Evolutionary conservation across 1,140 invertebrate genomes (phyloP).

Genomic region (roundworm (Caenorhabditis elegans)): WBcel235 BX284604.4:9347001-9347500

Average conservation of each 20-base stretch:
- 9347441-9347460: no score
- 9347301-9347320: conserved; percentile 61
- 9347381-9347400: no score
- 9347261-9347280: neutral
- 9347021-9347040: conserved; percentile 56
- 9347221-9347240: neutral
- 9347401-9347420: no score
- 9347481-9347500: no score
- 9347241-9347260: neutral
- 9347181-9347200: neutral
- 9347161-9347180: conserved; percentile 43
- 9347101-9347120: conserved; percentile 57
- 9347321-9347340: conserved; percentile 57
- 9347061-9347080: conserved; percentile 65
- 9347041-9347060: conserved; percentile 55
- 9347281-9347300: conserved; percentile 56
- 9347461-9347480: no score
- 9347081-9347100: conserved; percentile 65
- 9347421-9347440: no score
- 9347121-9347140: conserved; percentile 54
- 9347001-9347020: conserved; percentile 49
- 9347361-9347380: conserved; percentile 57
- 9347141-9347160: conserved; percentile 47
- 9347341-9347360: conserved; percentile 55
- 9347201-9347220: neutral